Base-by-base conservation (phyloP, 2,797 vertebrate species). In the Florisuga fusca region DNA sequence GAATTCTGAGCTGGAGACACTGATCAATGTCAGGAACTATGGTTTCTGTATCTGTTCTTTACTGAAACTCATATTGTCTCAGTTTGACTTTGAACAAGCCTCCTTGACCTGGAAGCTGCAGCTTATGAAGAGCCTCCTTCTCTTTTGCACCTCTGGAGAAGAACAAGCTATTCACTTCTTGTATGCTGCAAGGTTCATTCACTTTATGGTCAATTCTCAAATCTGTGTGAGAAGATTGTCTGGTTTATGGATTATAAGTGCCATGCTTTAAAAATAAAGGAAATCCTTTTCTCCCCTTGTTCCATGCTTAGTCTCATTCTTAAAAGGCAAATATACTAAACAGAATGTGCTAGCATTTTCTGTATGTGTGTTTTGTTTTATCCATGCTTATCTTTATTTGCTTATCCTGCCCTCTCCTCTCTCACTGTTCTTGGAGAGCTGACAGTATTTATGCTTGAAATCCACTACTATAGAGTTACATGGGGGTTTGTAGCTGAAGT, bases 211-310 rank as follows among this genome's bases (percentile, higher is more conserved):
- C 67, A 82, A 26, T 69, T 87, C 71, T 76, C 67, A 84, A 89
- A 94, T 61, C 34, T 51, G 63, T 84, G 45, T 67, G 78, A 84
- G 84, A 87, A 96, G 92, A 92, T 89, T 90, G 73, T 79, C 48
- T 69, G n/a, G 59, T 71, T 93, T 92, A 89, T 67, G 75, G 57
- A 79, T 87, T 93, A 62, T 26, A 55, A 45, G 53, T 77, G 75
- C 69, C 63, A 63, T 33, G 63, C 4, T 87, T 82, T 27, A 34
- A 67, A 67, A 21, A 68, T 45, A 74, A 85, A 59, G 45, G 2
- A 86, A 93, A 91, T 90, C 23, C 29, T 92, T 84, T 86, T 75
- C 83, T 91, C 86, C 75, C 66, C 66, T 89, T 73, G 31, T 91
- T 93, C 34, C 6, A 5, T 73, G 43, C 27, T 76, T 73, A 55